Percentiles rank a stretch among this genome's conserved stretches.
Evolutionary conservation across 2,797 vertebrate species (phyloP).

Genomic region (Sardinella longiceps): DNA sequence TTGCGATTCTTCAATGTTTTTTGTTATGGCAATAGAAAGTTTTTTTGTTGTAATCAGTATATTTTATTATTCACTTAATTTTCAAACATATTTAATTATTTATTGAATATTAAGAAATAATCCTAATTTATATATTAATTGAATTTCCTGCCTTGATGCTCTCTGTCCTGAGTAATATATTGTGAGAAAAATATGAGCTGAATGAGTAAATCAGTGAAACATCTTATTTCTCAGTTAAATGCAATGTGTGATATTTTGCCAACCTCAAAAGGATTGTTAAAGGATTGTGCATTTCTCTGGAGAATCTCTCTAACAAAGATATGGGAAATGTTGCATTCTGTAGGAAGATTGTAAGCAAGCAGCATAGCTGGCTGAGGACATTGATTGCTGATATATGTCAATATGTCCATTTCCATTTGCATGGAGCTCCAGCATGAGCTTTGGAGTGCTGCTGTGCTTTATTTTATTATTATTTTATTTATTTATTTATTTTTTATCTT

Average conservation of each 20-base stretch:
- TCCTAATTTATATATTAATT: background rate
- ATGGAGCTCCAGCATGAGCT: background rate
- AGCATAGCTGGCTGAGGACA: background rate
- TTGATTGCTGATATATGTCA: slow-evolving; percentile 19
- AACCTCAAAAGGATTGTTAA: background rate
- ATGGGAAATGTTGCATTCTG: slow-evolving; percentile 20
- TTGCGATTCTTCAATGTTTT: background rate
- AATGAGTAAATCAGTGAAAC: background rate
- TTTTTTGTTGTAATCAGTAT: background rate
- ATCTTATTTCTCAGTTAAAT: background rate
- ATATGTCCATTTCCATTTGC: background rate
- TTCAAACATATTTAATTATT: background rate
- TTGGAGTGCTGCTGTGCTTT: background rate
- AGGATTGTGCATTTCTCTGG: background rate
- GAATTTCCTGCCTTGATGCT: no score
- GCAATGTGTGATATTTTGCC: background rate
- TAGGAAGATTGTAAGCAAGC: background rate
- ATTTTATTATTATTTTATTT: no score
- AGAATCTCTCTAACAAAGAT: background rate
- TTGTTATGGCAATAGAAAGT: background rate
- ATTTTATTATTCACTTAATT: background rate
- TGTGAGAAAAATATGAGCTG: background rate
- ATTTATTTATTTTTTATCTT: no score
- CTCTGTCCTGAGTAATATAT: background rate
- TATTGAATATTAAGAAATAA: background rate